Evolutionary conservation across 2,888 invertebrate species (phyloP).

Genomic region (Drosophila mercatorum): DNA sequence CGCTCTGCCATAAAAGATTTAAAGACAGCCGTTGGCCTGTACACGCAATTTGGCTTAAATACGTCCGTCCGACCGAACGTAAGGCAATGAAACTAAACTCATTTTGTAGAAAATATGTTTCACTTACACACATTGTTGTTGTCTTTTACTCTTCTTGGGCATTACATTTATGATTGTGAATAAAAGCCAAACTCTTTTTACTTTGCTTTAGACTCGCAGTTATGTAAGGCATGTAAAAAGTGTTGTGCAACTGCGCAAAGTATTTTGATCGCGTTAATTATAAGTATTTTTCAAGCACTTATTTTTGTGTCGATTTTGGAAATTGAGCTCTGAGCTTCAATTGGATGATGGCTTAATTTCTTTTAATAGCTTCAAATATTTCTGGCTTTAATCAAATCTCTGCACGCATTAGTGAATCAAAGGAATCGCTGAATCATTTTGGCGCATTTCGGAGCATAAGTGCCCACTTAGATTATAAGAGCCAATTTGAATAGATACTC

Average conservation of each 20-base stretch:
- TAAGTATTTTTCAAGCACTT: slow-evolving; percentile 51
- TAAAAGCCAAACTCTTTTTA: slow-evolving; percentile 28
- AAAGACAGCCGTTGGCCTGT: slow-evolving; percentile 47
- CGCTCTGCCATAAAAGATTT: slow-evolving; percentile 60
- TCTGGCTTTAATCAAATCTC: slow-evolving; percentile 34
- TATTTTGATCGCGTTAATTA: slow-evolving; percentile 63
- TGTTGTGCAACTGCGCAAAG: slow-evolving; percentile 64
- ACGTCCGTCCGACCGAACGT: slow-evolving; percentile 8
- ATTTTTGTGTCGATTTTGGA: slow-evolving; percentile 47
- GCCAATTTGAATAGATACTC: slow-evolving; percentile 34
- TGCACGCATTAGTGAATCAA: slow-evolving; percentile 15
- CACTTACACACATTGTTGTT: slow-evolving; percentile 36
- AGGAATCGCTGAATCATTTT: slow-evolving; percentile 53
- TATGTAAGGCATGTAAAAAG: slow-evolving; percentile 50
- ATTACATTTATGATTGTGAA: slow-evolving; percentile 67
- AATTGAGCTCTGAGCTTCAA: slow-evolving; percentile 44
- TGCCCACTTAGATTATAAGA: slow-evolving; percentile 38
- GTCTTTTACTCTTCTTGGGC: slow-evolving; percentile 25
- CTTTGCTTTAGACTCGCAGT: slow-evolving; percentile 18
- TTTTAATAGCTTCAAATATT: slow-evolving; percentile 49
- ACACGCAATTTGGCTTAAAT: slow-evolving; percentile 69
- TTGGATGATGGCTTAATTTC: slow-evolving; percentile 67
- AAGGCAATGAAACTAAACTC: slow-evolving; percentile 28
- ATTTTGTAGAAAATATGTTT: slow-evolving; percentile 47
- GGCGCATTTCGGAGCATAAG: slow-evolving; percentile 34